Conservation (phyloP, 2,888 invertebrate genomes). For the Aspidapion aeneum region DNA sequence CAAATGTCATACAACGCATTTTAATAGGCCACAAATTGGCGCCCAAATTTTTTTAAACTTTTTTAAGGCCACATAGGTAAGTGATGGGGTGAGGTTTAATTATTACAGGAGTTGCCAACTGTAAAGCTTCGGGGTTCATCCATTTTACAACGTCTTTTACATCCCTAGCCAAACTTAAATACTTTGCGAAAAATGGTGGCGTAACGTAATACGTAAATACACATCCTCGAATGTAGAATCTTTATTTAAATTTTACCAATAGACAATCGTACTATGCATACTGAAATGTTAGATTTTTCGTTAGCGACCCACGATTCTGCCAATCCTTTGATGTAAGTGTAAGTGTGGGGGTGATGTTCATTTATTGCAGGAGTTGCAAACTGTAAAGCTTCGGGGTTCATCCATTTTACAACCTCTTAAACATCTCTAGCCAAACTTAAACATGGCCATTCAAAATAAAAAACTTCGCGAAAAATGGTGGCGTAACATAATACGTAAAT, state of each 20-base stretch:
- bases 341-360: constrained; percentile 87
- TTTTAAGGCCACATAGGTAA: constrained; percentile 95
- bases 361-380: constrained; percentile 64
- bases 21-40: constrained; percentile 69
- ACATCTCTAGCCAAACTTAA: too few relatives aligned
- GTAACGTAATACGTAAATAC: too few relatives aligned
- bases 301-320: constrained; percentile 81
- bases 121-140: constrained; percentile 65
- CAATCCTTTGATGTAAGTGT: constrained; percentile 91
- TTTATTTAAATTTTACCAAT: too few relatives aligned
- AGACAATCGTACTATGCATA: constrained; percentile 85
- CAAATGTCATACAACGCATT: too few relatives aligned
- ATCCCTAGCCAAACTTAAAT: too few relatives aligned
- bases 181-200: too few relatives aligned
- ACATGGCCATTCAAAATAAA: too few relatives aligned
- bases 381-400: constrained; percentile 63
- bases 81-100: constrained; percentile 85
- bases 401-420: too few relatives aligned
- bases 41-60: constrained; percentile 89
- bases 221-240: too few relatives aligned
- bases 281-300: constrained; percentile 72
- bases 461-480: too few relatives aligned
- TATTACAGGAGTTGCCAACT: constrained; percentile 63
- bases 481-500: too few relatives aligned
- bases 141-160: constrained; percentile 68